These are phyloP conservation scores for Haliclystus octoradiatus DNA, from an alignment of 30 jellyfish, hydroid and myxozoan species.

Conservation along the genomic window DNA sequence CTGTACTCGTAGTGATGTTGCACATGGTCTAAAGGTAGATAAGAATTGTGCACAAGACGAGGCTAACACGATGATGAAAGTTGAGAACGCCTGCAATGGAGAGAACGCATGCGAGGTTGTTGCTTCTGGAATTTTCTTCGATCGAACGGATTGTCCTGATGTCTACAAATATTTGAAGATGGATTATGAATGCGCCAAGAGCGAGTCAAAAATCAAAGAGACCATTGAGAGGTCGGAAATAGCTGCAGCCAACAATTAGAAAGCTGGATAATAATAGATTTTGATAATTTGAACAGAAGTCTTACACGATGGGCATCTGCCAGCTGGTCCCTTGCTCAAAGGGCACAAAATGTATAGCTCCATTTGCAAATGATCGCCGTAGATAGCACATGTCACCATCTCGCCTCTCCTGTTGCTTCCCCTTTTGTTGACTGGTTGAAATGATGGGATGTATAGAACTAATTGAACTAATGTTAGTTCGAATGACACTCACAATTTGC, in stretches of 20 bases:
- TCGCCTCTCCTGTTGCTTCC: no score
- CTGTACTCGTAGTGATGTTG: constrained; percentile 56
- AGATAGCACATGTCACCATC: no score
- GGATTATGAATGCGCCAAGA: constrained; percentile 92
- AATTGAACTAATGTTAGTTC: no score
- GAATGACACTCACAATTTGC: no score
- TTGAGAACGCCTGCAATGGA: constrained; percentile 83
- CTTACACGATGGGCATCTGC: no score
- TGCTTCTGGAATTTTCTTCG: constrained; percentile 95
- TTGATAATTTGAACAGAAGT: no score
- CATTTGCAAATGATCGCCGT: no score
- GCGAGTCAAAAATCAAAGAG: constrained; percentile 88
- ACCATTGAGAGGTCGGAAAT: constrained; percentile 7
- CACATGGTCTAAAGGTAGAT: constrained; percentile 77
- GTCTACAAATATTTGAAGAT: constrained; percentile 70
- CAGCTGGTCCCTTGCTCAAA: no score
- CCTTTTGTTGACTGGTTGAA: no score
- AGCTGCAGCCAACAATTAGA: not conserved
- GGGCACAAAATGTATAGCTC: no score
- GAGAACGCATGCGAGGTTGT: constrained; percentile 97
- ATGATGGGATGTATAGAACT: no score
- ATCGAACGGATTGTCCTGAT: constrained; percentile 89
- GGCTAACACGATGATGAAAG: constrained; percentile 90
- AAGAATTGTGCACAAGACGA: constrained; percentile 83
- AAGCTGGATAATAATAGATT: no score